Percentiles rank a stretch among this genome's conserved stretches.
These are phyloP conservation scores for Hippopotamus amphibius DNA, from an alignment of 2,113 vertebrate genomes.

Conservation along the genomic window DNA sequence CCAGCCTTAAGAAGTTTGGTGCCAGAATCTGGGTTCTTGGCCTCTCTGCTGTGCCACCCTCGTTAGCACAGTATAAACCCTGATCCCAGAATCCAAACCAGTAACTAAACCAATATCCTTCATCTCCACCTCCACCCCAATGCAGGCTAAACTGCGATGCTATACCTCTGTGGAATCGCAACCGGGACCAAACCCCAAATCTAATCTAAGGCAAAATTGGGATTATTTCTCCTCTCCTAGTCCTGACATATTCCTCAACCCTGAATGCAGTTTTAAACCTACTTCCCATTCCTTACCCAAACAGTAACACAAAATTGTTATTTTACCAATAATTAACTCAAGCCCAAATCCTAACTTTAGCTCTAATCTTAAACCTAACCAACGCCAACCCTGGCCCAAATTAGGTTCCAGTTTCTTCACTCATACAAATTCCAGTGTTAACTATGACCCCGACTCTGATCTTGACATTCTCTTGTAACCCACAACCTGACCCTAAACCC, in stretches of 20 bases:
- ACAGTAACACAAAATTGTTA: background rate
- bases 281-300: background rate
- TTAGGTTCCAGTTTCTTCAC: background rate
- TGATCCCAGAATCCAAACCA: background rate
- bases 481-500: conserved; percentile 11
- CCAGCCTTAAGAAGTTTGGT: background rate
- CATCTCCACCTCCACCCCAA: background rate
- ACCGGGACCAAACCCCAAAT: background rate
- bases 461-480: background rate
- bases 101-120: background rate
- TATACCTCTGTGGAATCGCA: background rate
- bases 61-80: background rate
- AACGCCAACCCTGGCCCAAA: background rate
- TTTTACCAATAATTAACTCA: background rate
- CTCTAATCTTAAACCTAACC: background rate
- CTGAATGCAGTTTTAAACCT: background rate
- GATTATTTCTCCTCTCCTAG: background rate
- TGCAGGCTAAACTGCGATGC: background rate
- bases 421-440: background rate
- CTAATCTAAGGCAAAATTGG: background rate
- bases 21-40: background rate
- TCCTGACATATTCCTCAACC: background rate
- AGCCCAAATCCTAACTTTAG: background rate
- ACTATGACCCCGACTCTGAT: conserved; percentile 1
- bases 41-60: background rate